A percentile compares a stretch with the other conserved stretches of the same genome.
Evolutionary conservation across 1,140 invertebrate species (phyloP).

Genomic region (Pseudobourletiella spinata): DNA sequence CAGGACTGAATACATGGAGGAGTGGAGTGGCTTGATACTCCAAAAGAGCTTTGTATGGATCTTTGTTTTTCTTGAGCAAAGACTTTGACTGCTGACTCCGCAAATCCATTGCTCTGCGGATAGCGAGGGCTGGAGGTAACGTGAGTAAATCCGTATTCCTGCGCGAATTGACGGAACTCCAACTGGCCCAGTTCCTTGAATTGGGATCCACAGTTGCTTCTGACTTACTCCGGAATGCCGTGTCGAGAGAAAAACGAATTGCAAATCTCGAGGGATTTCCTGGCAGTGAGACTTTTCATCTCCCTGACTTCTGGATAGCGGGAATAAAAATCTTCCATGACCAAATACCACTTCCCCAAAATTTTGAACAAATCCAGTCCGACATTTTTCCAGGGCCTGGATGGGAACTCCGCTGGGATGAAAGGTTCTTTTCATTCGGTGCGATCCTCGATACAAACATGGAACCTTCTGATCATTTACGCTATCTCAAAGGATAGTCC

Average conservation of each 20-base stretch:
- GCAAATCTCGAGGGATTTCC: background rate
- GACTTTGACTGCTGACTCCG: background rate
- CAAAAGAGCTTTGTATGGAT: conserved; percentile 3
- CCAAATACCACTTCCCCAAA: background rate
- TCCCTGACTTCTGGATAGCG: background rate
- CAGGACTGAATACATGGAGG: conserved; percentile 6
- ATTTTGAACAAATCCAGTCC: background rate
- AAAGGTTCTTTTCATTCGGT: background rate
- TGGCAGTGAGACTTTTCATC: background rate
- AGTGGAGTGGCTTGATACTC: conserved; percentile 15
- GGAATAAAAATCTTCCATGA: background rate
- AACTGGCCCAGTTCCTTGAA: background rate
- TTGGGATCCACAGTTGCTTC: background rate
- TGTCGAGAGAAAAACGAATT: background rate
- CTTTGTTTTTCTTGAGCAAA: background rate
- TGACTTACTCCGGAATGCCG: background rate
- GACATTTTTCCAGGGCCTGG: background rate
- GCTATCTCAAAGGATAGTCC: background rate
- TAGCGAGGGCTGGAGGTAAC: background rate
- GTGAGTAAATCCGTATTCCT: background rate
- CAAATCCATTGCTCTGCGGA: background rate
- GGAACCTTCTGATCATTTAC: background rate
- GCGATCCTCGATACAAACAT: background rate
- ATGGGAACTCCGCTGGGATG: background rate
- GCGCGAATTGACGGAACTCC: background rate